Evolutionary conservation across 2,113 vertebrate species (phyloP).

Genomic region (Tapirus terrestris): DNA sequence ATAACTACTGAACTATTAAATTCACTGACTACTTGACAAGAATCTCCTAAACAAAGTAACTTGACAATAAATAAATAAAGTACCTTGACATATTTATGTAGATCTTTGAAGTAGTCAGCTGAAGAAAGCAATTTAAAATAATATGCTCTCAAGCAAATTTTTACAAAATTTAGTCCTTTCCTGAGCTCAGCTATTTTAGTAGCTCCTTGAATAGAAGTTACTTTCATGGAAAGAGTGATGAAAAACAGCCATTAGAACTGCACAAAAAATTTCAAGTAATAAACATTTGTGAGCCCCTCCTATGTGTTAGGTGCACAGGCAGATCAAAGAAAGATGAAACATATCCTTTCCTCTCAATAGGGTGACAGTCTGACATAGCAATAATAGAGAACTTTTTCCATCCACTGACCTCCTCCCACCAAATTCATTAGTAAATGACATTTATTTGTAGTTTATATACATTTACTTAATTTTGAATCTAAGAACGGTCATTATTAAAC

Average conservation of each 20-base stretch:
- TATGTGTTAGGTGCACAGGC: not conserved
- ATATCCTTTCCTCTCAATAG: not conserved
- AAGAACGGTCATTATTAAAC: not conserved
- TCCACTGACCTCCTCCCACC: not conserved
- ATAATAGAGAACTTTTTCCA: not conserved
- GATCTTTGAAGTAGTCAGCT: slow-evolving; percentile 29
- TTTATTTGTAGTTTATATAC: not conserved
- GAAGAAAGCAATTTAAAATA: slow-evolving; percentile 57
- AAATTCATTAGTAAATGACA: slow-evolving; percentile 14
- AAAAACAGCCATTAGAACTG: not conserved
- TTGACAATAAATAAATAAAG: slow-evolving; percentile 36
- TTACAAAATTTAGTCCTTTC: not conserved
- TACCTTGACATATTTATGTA: slow-evolving; percentile 18
- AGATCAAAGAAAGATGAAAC: slow-evolving; percentile 16
- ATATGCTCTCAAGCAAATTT: not conserved
- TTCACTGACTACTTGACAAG: not conserved
- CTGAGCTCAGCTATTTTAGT: not conserved
- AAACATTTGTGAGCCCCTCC: not conserved
- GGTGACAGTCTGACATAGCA: not conserved
- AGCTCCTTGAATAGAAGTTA: not conserved
- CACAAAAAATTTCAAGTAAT: not conserved
- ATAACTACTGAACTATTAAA: not conserved
- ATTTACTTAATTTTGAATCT: not conserved
- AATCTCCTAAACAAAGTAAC: not conserved
- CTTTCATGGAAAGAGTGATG: not conserved